Base-by-base conservation (phyloP, 2,113 vertebrate species). In the Tupaia chinensis region DNA sequence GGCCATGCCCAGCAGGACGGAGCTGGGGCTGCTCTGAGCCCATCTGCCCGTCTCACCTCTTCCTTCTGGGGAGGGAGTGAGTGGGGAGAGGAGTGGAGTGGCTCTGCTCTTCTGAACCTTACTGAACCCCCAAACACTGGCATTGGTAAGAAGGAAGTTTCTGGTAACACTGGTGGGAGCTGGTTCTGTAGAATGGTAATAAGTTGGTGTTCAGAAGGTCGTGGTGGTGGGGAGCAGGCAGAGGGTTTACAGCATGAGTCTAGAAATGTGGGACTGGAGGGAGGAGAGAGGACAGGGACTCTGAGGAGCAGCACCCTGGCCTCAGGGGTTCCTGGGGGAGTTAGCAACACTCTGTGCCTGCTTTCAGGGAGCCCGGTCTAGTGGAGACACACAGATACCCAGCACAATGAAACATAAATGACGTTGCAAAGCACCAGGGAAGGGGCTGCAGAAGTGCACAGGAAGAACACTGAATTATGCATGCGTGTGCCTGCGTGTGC, bases 291-390 rank as follows among this genome's bases (percentile, higher is more conserved):
- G 58, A 23, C 9, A 4, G n/a, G 22, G 63, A 76, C 19, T 1
- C 0, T 0, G 19, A 15, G 22, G 13, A 54, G 44, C 5, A 29
- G 58, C 12, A 16, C 29, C 22, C 3, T 6, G 22, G 27, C n/a
- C 53, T 81, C 44, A 44, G 44, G 44, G 44, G 44, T 44, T 44
- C 44, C 44, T 44, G 44, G 14, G 27, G 66, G 27, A 53, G 13
- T 44, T 32, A 58, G 29, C 5, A 27, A 3, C 34, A 27, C 58
- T 76, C 27, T 15, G 60, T 7, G 20, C 78, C n/a, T 90, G 4
- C 23, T 32, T 92, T 61, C 70, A 22, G 73, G 74, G 61, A 73
- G 74, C 56, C 56, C 66, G 27, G 14, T 9, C 60, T 70, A 63
- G 44, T 13, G 9, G 10, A 73, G 70, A 66, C 32, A 15, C 7